These are phyloP conservation scores for Simalia tracyae DNA, from an alignment of 2,797 vertebrate genomes.

Conservation along the genomic window DNA sequence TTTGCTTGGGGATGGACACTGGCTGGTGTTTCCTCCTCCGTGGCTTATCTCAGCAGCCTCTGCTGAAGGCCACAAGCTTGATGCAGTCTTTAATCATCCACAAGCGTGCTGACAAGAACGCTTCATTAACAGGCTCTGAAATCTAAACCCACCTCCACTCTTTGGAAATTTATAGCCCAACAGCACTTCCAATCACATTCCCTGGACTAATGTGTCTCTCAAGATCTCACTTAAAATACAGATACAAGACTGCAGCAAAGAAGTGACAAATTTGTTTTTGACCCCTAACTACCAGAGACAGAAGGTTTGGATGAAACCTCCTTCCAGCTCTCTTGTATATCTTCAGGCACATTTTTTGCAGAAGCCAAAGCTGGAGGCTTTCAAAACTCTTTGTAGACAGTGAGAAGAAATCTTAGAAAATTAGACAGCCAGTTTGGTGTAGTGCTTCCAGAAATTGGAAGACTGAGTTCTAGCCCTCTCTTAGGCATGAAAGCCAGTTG, in stretches of 20 bases:
- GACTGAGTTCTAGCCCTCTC: neutral
- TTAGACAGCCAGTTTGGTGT: neutral
- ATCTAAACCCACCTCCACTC: conserved; percentile 35
- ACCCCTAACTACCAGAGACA: neutral
- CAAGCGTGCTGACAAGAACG: conserved; percentile 33
- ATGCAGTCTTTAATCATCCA: conserved; percentile 38
- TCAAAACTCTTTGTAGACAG: neutral
- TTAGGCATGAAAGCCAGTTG: neutral
- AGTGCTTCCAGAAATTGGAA: neutral
- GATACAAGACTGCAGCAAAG: neutral
- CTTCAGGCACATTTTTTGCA: neutral
- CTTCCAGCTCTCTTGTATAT: neutral
- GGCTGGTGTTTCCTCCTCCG: neutral
- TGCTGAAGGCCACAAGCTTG: conserved; percentile 6
- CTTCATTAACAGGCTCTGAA: conserved; percentile 38
- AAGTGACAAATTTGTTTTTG: conserved; percentile 5
- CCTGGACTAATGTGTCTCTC: conserved; percentile 11
- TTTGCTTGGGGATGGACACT: conserved; percentile 10
- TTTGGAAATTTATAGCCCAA: conserved; percentile 33
- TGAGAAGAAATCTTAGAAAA: neutral
- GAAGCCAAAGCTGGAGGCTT: neutral
- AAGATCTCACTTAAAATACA: conserved; percentile 6
- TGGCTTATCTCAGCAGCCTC: conserved; percentile 15
- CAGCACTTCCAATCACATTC: conserved; percentile 13
- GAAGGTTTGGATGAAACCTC: neutral